Base-by-base conservation (phyloP, 2,888 invertebrate genomes). In the Crepidodera aurea region DNA sequence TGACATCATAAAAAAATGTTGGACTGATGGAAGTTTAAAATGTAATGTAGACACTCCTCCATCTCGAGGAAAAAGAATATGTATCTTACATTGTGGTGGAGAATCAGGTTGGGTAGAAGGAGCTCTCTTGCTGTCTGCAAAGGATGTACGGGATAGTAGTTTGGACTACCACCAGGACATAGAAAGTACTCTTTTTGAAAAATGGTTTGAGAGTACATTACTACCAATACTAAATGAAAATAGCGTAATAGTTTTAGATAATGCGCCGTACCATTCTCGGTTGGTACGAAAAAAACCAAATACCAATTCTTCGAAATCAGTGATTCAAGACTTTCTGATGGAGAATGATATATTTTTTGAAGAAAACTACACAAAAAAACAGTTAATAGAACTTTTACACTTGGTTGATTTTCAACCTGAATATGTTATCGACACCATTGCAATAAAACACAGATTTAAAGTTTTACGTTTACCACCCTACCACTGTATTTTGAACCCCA, bases 41-140 rank as follows among this genome's bases (percentile, higher is more conserved):
- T 71, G 68, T 42, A 37, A 6, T 22, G 8, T 64, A 48, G 57
- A 62, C 54, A 58, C 40, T 18, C 69, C 66, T 7, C 54, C 54
- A 40, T 58, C 50, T 32, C 50, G 54, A 34, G 69, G 69, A 7
- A 66, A 71, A 58, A 29, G 61, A 51, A 60, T 69, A 7, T 66
- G 64, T 7, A 67, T 70, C 51, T 34, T 69, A 5, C 68, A 71
- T 53, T 69, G 65, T 8, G 69, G 67, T 39, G 34, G 37, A 37
- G 51, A 68, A 60, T 50, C 64, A 8, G 70, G 69, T 25, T 70
- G 54, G 37, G 60, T 70, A 10, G 40, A 54, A 4, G 53, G 67
- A 53, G 51, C 53, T 27, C 57, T 67, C 15, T 32, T 68, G 16
- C 29, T 67, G 22, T 67, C 66, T 8, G 67, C 60, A 13, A 69